phyloP scores from a whole-genome alignment of 2,113 vertebrate species.

The Sus scrofa region T2T-Sscrofa CM000820.6:97122001-97122500 shows the following conservation, averaged over 20 bases:
- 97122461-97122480: background rate
- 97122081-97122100: conserved; percentile 42
- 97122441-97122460: conserved; percentile 8
- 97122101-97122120: background rate
- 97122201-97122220: too few species aligned
- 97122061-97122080: conserved; percentile 87
- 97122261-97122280: too few species aligned
- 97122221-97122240: too few species aligned
- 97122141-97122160: background rate
- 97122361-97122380: too few species aligned
- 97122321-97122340: too few species aligned
- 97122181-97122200: too few species aligned
- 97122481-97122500: conserved; percentile 4
- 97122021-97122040: rapidly evolving
- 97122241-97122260: too few species aligned
- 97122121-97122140: conserved; percentile 33
- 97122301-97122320: too few species aligned
- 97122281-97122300: too few species aligned
- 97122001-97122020: background rate
- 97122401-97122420: background rate
- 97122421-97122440: background rate
- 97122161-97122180: too few species aligned
- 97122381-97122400: too few species aligned
- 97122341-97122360: too few species aligned
- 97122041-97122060: conserved; percentile 67